A percentile compares a stretch with the other conserved stretches of the same genome.
Conservation (phyloP, 2,113 vertebrate genomes). For the Calyptommatus sinebrachiatus region DNA sequence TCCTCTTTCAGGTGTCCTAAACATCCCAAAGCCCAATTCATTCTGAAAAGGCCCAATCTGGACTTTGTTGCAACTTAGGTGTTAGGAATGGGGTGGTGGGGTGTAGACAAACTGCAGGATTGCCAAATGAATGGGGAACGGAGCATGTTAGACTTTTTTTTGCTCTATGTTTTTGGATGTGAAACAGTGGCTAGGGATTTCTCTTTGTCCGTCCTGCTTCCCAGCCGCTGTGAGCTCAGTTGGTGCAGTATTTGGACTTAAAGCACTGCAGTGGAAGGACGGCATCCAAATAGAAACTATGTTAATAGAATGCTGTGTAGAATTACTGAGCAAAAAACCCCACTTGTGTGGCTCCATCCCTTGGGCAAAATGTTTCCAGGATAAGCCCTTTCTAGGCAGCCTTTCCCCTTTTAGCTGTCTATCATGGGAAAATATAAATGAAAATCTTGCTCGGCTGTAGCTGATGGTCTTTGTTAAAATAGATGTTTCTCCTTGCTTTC, state of each 20-base stretch:
- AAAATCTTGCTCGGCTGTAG: constrained; percentile 40
- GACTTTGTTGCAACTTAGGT: background rate
- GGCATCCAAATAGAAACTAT: background rate
- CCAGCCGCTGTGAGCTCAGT: constrained; percentile 50
- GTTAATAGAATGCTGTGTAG: background rate
- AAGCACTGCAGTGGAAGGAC: constrained; percentile 54
- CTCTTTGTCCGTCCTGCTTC: background rate
- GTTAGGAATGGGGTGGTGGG: background rate
- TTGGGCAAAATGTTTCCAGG: background rate
- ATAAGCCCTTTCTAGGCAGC: background rate
- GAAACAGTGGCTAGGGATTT: background rate
- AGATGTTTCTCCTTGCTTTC: background rate
- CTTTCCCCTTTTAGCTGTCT: background rate
- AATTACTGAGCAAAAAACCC: background rate
- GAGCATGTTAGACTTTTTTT: background rate
- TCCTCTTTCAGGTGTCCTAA: too few species aligned
- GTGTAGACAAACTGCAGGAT: background rate
- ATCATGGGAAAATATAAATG: constrained; percentile 31
- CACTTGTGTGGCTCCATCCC: background rate
- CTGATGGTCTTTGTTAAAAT: background rate
- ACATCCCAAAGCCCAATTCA: too few species aligned
- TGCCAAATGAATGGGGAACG: background rate
- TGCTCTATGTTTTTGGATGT: background rate
- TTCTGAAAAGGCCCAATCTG: background rate
- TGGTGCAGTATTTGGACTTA: constrained; percentile 63